Conservation (phyloP, 2,797 vertebrate genomes). For the Alca torda region DNA sequence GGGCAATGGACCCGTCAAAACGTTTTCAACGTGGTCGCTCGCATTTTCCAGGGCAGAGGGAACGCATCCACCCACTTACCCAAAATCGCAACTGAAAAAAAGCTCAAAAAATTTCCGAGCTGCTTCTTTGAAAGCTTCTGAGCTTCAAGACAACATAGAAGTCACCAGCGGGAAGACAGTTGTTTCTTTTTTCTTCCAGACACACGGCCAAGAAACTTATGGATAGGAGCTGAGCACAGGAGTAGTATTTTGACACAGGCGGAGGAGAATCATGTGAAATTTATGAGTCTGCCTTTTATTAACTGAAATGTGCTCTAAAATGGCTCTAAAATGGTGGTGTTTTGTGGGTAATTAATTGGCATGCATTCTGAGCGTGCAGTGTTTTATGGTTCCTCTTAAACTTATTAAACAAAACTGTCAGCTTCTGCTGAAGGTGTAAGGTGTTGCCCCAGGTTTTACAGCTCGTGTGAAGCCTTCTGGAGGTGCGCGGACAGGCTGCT, state of each 20-base stretch:
- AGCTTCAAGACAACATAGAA: background rate
- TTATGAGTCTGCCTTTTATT: background rate
- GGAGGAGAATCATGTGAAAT: background rate
- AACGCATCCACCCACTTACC: background rate
- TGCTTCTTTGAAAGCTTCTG: background rate
- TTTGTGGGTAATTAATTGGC: background rate
- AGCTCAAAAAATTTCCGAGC: background rate
- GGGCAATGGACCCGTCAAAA: background rate
- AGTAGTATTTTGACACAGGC: background rate
- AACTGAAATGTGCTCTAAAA: background rate
- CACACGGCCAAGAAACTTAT: background rate
- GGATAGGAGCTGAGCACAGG: background rate
- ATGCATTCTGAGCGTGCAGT: background rate
- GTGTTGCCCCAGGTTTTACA: background rate
- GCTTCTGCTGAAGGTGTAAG: background rate
- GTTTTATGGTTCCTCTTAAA: background rate
- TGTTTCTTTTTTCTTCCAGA: background rate
- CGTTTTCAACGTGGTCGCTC: background rate
- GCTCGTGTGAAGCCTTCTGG: fast-evolving
- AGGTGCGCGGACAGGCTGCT: background rate
- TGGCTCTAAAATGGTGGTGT: background rate
- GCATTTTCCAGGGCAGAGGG: background rate
- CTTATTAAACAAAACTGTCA: background rate
- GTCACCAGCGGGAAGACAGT: background rate
- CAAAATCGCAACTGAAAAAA: background rate